Evolutionary conservation across 2,888 invertebrate species (phyloP), one percentile per base, ranked within the genome.

Genomic region (Laothoe populi): DNA sequence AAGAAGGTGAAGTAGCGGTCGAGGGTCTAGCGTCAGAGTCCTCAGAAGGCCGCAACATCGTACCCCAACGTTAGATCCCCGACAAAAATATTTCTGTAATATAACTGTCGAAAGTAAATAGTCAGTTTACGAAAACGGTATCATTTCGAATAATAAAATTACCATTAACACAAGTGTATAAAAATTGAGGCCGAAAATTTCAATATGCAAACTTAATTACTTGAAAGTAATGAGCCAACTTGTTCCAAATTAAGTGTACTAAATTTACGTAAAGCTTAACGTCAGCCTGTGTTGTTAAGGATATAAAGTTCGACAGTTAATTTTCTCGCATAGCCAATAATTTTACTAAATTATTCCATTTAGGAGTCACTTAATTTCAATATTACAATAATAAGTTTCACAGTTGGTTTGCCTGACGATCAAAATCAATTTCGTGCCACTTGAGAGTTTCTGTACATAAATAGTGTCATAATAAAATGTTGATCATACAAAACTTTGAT

Each of bases 221-320:
- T 66, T 67, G 71, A 66, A 73, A 63, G 53, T 53, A 72, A 71
- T 72, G 71, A 79, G 77, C 72, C 72, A 74, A 77, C 75, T 73
- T 72, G 66, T 64, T 57, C 62, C 67, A 75, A 74, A 78, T 79
- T 76, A 75, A 77, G 73, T 73, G 70, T 72, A 72, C 73, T 73
- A 71, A 75, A 79, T 79, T 78, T 78, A 70, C 68, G 74, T 70
- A 71, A 70, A 69, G 69, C 63, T 71, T 72, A 68, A 74, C 70
- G 69, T 71, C 71, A 68, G 70, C 65, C 72, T 75, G 67, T 78
- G 77, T 70, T 67, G 72, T 74, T 73, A 68, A 70, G 70, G 70
- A 74, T 70, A 74, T 73, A 78, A 77, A 62, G 67, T 76, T 73
- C 67, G 69, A 73, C 68, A 73, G 70, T 75, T 77, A 75, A 71